Conservation (phyloP, 2,113 vertebrate species). For the Labeo catla region DNA sequence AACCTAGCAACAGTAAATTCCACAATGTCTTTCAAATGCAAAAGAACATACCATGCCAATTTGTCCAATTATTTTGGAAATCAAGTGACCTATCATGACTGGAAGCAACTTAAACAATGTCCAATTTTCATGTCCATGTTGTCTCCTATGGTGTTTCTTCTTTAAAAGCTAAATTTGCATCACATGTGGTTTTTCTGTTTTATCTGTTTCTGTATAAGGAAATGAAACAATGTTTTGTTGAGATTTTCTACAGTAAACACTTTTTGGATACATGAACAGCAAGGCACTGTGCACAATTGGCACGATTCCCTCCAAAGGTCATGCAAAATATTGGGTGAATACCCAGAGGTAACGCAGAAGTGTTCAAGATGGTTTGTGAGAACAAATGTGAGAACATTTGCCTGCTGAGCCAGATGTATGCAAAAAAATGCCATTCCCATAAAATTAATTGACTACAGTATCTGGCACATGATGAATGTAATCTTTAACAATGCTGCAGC, state of each 20-base stretch:
- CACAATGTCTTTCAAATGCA: background rate
- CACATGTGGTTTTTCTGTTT: constrained; percentile 18
- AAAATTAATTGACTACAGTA: too few relatives aligned
- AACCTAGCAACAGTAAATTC: constrained; percentile 38
- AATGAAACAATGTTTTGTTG: constrained; percentile 35
- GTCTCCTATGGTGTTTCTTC: background rate
- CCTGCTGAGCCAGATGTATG: background rate
- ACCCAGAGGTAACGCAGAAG: constrained; percentile 32
- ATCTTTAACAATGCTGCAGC: too few relatives aligned
- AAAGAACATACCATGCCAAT: constrained; percentile 28
- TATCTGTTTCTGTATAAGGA: constrained; percentile 51
- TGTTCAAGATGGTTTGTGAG: background rate
- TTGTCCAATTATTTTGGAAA: constrained; percentile 1
- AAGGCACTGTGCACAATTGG: constrained; percentile 40
- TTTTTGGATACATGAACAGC: constrained; percentile 25
- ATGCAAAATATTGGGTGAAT: constrained; percentile 37
- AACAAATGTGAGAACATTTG: background rate
- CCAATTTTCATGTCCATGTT: constrained; percentile 46
- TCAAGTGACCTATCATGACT: constrained; percentile 8
- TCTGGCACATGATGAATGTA: too few relatives aligned
- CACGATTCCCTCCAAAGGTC: constrained; percentile 30
- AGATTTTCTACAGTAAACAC: constrained; percentile 39
- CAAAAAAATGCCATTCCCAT: too few relatives aligned
- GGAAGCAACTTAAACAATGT: constrained; percentile 17
- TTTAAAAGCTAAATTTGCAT: background rate